Percentiles rank a stretch among this genome's conserved stretches.
Conservation (phyloP, 2,797 vertebrate species). For the Xiphophorus birchmanni region DNA sequence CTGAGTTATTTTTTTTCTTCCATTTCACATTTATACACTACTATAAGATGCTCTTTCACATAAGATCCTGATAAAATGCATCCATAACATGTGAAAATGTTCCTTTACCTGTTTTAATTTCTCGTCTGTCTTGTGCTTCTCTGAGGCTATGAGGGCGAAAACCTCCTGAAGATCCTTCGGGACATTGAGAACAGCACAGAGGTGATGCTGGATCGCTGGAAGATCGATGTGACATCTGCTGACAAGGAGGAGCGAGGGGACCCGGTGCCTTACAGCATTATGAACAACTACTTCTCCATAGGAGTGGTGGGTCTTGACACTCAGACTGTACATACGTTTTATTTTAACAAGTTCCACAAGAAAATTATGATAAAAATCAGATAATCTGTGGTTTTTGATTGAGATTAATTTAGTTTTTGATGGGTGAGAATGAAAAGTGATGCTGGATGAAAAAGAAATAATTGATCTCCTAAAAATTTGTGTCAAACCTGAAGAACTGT, state of each 20-base stretch:
- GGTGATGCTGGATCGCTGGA: constrained; percentile 93
- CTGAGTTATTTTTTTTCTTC: neutral
- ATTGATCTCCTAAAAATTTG: neutral
- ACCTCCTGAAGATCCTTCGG: constrained; percentile 90
- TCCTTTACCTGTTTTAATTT: neutral
- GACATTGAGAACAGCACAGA: constrained; percentile 91
- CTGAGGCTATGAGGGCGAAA: constrained; percentile 93
- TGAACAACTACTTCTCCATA: constrained; percentile 98
- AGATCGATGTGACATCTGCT: constrained; percentile 88
- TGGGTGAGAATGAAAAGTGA: neutral
- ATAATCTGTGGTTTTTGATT: neutral
- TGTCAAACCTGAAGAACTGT: neutral
- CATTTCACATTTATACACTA: neutral
- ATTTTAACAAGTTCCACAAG: neutral
- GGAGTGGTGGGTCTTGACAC: constrained; percentile 88
- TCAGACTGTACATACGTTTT: neutral
- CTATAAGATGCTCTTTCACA: neutral
- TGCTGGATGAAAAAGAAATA: neutral
- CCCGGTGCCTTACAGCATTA: constrained; percentile 93
- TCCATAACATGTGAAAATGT: neutral
- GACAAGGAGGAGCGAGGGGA: constrained; percentile 94
- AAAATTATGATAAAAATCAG: neutral
- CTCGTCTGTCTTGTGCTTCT: constrained; percentile 5
- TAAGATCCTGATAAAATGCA: neutral
- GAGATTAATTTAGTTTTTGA: neutral